Conservation (phyloP, 37 sponge, comb jelly and placozoan genomes). For the Crambe crambe region DNA sequence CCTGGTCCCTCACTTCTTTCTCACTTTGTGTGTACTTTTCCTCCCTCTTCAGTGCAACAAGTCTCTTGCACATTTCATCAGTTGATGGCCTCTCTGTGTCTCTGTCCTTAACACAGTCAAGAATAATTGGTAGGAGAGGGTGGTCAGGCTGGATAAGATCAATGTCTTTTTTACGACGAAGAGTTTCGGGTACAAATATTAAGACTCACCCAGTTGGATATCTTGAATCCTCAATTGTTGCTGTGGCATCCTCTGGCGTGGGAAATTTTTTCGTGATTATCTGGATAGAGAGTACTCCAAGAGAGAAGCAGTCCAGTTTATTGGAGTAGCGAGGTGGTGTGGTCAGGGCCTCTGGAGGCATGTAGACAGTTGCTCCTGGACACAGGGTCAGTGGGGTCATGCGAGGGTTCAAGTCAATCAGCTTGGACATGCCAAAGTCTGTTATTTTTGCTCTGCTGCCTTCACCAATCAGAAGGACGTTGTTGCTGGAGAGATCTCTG, state of each 20-base stretch:
- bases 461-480: conserved; percentile 21
- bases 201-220: neutral
- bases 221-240: neutral
- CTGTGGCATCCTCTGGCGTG: neutral
- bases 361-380: no score
- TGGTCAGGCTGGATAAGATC: neutral
- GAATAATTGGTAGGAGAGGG: neutral
- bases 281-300: conserved; percentile 37
- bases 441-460: conserved; percentile 25
- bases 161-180: neutral
- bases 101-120: conserved; percentile 19
- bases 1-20: no score
- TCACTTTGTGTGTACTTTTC: no score
- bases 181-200: neutral
- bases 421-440: conserved; percentile 39
- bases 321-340: conserved; percentile 10
- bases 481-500: no score
- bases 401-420: neutral
- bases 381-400: no score
- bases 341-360: conserved; percentile 1
- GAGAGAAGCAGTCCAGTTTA: no score
- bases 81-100: neutral
- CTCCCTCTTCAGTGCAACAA: conserved; percentile 8
- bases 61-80: neutral
- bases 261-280: conserved; percentile 8